Conservation (phyloP, 2,113 vertebrate species). For the Bombycilla garrulus region DNA sequence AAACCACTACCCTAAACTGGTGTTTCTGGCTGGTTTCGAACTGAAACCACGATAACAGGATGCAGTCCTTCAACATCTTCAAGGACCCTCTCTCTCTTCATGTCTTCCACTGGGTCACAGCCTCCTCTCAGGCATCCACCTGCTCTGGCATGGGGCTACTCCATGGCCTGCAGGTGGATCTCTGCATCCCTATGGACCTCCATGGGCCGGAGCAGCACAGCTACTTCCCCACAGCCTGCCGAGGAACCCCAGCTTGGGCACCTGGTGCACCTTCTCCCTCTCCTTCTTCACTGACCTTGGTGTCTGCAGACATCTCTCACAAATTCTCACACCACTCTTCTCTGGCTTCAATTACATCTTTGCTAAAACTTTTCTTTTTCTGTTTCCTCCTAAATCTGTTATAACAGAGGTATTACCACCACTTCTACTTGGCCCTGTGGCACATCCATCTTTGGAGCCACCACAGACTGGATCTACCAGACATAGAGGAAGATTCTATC, state of each 20-base stretch:
- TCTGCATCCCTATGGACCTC: neutral
- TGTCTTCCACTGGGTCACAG: neutral
- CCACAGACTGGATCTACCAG: neutral
- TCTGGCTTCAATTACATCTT: neutral
- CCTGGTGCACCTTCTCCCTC: too few relatives aligned
- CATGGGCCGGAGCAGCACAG: too few relatives aligned
- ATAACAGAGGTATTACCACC: neutral
- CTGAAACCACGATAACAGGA: too few relatives aligned
- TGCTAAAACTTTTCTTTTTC: rapidly evolving
- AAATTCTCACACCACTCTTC: neutral
- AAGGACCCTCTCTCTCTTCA: rapidly evolving
- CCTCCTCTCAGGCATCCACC: too few relatives aligned
- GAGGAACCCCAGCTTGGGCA: rapidly evolving
- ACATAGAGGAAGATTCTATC: neutral
- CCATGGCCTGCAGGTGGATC: neutral
- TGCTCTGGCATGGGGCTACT: rapidly evolving
- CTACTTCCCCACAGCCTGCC: too few relatives aligned
- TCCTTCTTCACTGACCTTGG: neutral
- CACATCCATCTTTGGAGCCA: neutral
- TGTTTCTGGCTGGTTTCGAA: too few relatives aligned
- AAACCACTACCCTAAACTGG: too few relatives aligned
- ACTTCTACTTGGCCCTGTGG: neutral
- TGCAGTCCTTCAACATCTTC: neutral
- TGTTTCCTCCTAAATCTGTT: neutral
- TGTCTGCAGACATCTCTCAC: neutral